Evolutionary conservation across 37 sponge, comb jelly and placozoan genomes (phyloP), one percentile per base, ranked within the genome.

Genomic region (Cliona cf. orientalis): DNA sequence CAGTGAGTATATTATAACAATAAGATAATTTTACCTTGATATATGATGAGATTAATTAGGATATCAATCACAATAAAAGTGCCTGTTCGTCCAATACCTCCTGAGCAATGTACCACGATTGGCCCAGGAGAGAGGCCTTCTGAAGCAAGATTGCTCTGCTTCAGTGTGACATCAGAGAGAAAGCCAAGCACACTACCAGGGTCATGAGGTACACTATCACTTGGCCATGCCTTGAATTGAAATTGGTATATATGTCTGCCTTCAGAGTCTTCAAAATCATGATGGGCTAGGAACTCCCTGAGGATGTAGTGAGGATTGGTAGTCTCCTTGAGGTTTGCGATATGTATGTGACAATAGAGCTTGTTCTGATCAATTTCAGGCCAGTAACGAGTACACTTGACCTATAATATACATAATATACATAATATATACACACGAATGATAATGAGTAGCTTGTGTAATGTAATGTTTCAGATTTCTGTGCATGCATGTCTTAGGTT

Each of bases 71-170:
- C 92, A 39, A 97, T 97, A 65, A 97, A 91, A 22, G 97, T 94
- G 2, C 97, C 97, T 5, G 97, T 97, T 32, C 94, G 69, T 14
- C 97, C 97, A 21, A 97, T 97, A 5, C 97, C 97, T 37, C 94
- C 91, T 61, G 89, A 87, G 81, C 97, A 97, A 77, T 97, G 97
- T 57, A 97, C 97, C 32, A 97, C 84, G 17, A 97, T 75, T 21
- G 97, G 92, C 7, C 97, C 97, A 19, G 84, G 70, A 1, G 21
- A 26, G 1, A 35, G 21, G 0, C 38, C 82, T 38, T 45, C 60
- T 42, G 38, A 39, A 31, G 46, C 68, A 33, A 38, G 49, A 26
- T 42, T 55, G 26, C 69, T 69, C 69, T 91, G 92, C 53, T 64
- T 77, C 63, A 65, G 36, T 77, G 81, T 96, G 46, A 97, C 88